A percentile compares a stretch with the other conserved stretches of the same genome.
phyloP scores from a whole-genome alignment of 2,888 invertebrate species.

The Caenorhabditis sp. region DNA sequence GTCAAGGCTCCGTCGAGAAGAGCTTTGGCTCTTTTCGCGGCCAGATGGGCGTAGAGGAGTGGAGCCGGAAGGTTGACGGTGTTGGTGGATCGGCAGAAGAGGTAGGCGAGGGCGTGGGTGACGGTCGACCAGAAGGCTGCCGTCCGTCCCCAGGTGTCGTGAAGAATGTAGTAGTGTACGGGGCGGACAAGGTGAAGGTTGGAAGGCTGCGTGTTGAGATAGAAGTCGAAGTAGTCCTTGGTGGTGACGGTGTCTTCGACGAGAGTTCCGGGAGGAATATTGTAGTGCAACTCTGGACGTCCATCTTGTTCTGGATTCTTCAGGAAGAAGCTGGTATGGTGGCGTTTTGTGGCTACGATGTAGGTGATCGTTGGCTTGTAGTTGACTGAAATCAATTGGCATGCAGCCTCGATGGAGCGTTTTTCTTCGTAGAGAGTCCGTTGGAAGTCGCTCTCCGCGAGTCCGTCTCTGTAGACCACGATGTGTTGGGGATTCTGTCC shows the following conservation, averaged over 20 bases:
- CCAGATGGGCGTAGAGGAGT: constrained; percentile 78
- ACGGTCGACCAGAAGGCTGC: constrained; percentile 86
- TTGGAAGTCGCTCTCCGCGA: constrained; percentile 62
- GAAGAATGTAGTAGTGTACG: constrained; percentile 91
- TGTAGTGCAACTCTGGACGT: constrained; percentile 31
- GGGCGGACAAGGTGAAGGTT: constrained; percentile 81
- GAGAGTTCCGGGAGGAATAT: constrained; percentile 77
- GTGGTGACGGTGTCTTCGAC: constrained; percentile 76
- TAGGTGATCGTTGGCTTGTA: constrained; percentile 59
- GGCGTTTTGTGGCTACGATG: constrained; percentile 62
- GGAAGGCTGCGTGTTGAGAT: constrained; percentile 76
- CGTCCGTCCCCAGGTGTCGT: constrained; percentile 87
- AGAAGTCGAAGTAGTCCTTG: constrained; percentile 76
- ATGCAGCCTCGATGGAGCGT: constrained; percentile 22
- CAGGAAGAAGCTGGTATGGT: constrained; percentile 65
- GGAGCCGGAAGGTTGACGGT: constrained; percentile 86
- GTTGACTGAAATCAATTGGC: background rate
- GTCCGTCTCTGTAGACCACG: constrained; percentile 61
- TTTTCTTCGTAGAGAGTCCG: constrained; percentile 60
- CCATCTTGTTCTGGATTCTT: background rate
- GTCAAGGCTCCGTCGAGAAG: constrained; percentile 27
- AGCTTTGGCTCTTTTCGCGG: constrained; percentile 61
- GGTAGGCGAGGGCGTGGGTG: constrained; percentile 90
- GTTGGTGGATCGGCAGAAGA: constrained; percentile 90
- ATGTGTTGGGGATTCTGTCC: constrained; percentile 42